Evolutionary conservation across 2,888 invertebrate genomes (phyloP).

Genomic region (Brachyptera putata): DNA sequence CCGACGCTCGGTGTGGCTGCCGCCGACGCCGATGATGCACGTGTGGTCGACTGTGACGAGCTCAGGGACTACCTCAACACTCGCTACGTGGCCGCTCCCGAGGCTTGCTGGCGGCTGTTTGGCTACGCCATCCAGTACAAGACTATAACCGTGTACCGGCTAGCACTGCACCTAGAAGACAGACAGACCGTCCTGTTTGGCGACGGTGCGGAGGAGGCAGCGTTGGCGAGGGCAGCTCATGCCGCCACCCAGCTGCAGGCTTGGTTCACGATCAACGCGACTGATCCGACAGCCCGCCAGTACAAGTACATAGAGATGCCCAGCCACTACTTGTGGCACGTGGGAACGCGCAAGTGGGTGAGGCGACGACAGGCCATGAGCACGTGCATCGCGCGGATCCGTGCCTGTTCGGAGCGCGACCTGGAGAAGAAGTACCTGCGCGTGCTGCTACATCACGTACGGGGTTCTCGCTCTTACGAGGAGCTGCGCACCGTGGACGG

Average conservation of each 20-base stretch:
- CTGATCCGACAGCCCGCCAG: neutral
- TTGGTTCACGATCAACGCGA: neutral
- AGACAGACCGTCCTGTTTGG: neutral
- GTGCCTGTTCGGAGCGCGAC: constrained; percentile 39
- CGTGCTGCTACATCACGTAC: constrained; percentile 38
- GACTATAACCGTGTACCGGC: neutral
- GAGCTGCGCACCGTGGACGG: constrained; percentile 42
- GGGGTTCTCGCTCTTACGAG: constrained; percentile 40
- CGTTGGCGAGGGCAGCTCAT: neutral
- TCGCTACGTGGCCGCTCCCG: neutral
- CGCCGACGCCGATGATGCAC: no score
- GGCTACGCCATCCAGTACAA: constrained; percentile 1
- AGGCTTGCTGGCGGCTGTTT: neutral
- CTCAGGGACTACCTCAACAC: neutral
- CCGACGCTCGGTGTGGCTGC: neutral
- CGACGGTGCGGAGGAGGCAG: neutral
- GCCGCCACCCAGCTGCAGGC: neutral
- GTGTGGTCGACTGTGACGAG: neutral
- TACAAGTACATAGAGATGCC: neutral
- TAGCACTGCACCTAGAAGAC: neutral
- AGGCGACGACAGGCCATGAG: constrained; percentile 40
- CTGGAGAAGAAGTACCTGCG: constrained; percentile 39
- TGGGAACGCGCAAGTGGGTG: neutral
- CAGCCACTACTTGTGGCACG: neutral
- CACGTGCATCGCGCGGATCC: constrained; percentile 37